Evolutionary conservation across 2,113 vertebrate genomes (phyloP), one percentile per base, ranked within the genome.

Genomic region (Tetrax tetrax): DNA sequence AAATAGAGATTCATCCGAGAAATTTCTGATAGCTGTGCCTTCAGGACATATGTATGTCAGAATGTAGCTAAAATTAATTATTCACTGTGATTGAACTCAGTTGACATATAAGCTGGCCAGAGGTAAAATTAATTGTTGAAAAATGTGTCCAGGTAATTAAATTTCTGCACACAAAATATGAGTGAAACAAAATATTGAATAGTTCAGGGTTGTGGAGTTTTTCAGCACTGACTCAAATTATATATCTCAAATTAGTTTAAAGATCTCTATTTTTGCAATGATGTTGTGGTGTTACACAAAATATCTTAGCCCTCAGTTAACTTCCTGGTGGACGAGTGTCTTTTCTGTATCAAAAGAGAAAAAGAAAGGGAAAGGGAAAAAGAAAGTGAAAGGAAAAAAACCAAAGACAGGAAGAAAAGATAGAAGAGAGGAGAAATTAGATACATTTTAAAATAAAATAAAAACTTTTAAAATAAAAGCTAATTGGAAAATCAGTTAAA

Each of bases 71-170:
- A 85, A 91, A 85, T 87, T 87, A 87, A 75, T 92, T 95, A 48
- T 56, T 86, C 59, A 37, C 37, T 11, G 31, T 8, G 2, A 28
- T n/a, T 88, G 84, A 95, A 93, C 38, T 90, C 78, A 63, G n/a
- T 71, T 94, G 35, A 70, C 57, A 69, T 51, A 61, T 33, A 89
- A 90, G 27, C 8, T 76, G 57, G 27, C 41, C 57, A 90, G 57
- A 86, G 41, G 72, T 93, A 86, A 95, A 87, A 83, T 69, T 82
- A 89, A 37, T 75, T 81, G 28, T 54, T 94, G 70, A 54, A 78
- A 93, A 79, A 50, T 51, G 3, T 31, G 35, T 41, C 43, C 8
- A 7, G 38, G 13, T 61, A 84, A 86, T 68, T 76, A 59, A 37
- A 83, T 51, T 72, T 82, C 37, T 85, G 14, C 27, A 56, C 23